Conservation (phyloP, 1,140 invertebrate species). For the Aphidius gifuensis region DNA sequence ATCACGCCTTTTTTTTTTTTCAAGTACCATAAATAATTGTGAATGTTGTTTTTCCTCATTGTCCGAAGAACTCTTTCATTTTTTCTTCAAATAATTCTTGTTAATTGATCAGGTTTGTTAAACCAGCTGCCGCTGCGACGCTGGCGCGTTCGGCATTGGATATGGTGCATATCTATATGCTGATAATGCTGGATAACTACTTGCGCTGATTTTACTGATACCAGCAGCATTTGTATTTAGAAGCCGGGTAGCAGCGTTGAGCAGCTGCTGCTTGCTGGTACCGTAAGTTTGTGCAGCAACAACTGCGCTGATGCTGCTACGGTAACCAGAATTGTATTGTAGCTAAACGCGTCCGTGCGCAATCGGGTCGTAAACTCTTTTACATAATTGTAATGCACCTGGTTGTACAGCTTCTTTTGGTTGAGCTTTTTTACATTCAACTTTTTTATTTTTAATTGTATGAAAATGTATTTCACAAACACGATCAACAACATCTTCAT, state of each 20-base stretch:
- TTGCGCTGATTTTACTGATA: too few species aligned
- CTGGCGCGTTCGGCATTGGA: too few species aligned
- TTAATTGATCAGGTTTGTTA: too few species aligned
- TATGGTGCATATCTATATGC: constrained; percentile 74
- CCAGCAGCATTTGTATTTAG: too few species aligned
- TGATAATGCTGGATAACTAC: constrained; percentile 56
- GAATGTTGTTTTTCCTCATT: neutral
- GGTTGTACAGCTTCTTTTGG: constrained; percentile 85
- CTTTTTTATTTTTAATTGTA: constrained; percentile 91
- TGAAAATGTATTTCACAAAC: constrained; percentile 92
- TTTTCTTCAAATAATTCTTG: neutral
- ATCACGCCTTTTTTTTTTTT: too few species aligned
- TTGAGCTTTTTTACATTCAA: constrained; percentile 90
- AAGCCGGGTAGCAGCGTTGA: constrained; percentile 58
- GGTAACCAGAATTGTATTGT: too few species aligned
- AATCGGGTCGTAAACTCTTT: too few species aligned
- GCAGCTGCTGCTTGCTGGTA: constrained; percentile 60
- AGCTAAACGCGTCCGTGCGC: too few species aligned
- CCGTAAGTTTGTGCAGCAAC: constrained; percentile 58
- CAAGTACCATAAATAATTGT: too few species aligned
- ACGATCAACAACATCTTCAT: constrained; percentile 84
- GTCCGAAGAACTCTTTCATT: neutral
- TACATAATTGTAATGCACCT: constrained; percentile 67
- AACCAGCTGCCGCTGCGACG: constrained; percentile 57
- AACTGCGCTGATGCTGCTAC: constrained; percentile 53